Base-by-base conservation (phyloP, 2,888 invertebrate genomes). In the Stegophylla sp. region DNA sequence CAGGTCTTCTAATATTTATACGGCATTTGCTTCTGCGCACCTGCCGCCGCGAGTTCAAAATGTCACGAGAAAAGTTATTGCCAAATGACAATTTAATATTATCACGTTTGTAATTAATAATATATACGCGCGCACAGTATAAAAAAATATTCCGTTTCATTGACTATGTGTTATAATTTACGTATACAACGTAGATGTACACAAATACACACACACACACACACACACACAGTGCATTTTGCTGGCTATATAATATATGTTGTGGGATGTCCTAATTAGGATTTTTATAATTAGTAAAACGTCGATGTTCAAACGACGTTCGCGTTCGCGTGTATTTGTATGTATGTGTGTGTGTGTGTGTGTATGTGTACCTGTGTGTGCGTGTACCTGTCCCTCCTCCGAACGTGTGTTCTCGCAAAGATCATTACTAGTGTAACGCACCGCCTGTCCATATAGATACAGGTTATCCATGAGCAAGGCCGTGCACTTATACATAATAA, bases 201-300 rank as follows among this genome's bases (percentile, higher is more conserved):
- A n/a, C n/a, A n/a, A n/a, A n/a, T n/a, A n/a, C n/a, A n/a, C n/a
- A n/a, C n/a, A n/a, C n/a, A n/a, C n/a, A n/a, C n/a, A n/a, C n/a
- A n/a, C n/a, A n/a, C n/a, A n/a, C n/a, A n/a, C n/a, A n/a, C n/a
- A n/a, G n/a, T n/a, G n/a, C 28, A 23, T 63, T 63, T 48, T n/a
- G 74, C 48, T 20, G 48, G 34, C 4, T 20, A 10, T 48, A 17
- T 28, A 61, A 51, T 23, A 13, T 71, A 41, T n/a, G 59, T 66
- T 28, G 61, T 71, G 71, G 79, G 69, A 71, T 71, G 79, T 79
- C 79, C 79, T 79, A 79, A 79, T 79, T 79, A 79, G 79, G 79
- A 79, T 79, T 79, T 79, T 79, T 79, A 61, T 79, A 79, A 79
- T 79, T 79, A 79, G 79, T 79, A 79, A 79, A 79, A 79, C 71